Base-by-base conservation (phyloP, 2,113 vertebrate species). In the Peromyscus leucopus region DNA sequence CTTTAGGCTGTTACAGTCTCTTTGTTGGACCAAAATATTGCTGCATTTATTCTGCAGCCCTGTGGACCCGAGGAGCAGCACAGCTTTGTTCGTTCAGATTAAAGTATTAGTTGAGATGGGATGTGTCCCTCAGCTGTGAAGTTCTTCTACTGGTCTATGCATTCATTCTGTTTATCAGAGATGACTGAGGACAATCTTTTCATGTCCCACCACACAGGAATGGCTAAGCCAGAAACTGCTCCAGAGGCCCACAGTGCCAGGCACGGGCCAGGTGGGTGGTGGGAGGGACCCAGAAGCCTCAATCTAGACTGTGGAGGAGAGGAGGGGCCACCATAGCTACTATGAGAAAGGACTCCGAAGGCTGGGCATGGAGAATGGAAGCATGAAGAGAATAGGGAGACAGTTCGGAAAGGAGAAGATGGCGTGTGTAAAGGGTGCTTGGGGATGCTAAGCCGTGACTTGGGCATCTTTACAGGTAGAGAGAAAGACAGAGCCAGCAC, bases 81-180 rank as follows among this genome's bases (percentile, higher is more conserved):
- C 21, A 31, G 46, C 8, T 57, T 75, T 90, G 65, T 92, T 96
- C 42, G 22, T 90, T 95, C 59, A 10, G 59, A 93, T 72, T 86
- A 80, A 95, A 94, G 12, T 78, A 42, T 51, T 65, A 65, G 61
- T 26, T 83, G 83, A 89, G 76, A 74, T 42, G 51, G 28, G 57
- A 72, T 69, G 78, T 87, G 90, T 90, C 84, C 39, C 80, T 36
- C 0, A 51, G 42, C 17, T 26, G 19, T 4, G 39, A 8, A 24
- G 9, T 16, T 71, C 84, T 75, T 82, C 84, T 28, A 17, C 67
- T 51, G 46, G 51, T 85, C 91, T 95, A 69, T 87, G 46, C 65
- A 24, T 42, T 74, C 74, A 88, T 74, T 61, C 11, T 1, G 36
- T 24, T 63, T 39, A 36, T 48, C 87, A 80, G 42, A 83, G 85